Evolutionary conservation across 2,888 invertebrate species (phyloP).

Genomic region (Nomada lathburiana): DNA sequence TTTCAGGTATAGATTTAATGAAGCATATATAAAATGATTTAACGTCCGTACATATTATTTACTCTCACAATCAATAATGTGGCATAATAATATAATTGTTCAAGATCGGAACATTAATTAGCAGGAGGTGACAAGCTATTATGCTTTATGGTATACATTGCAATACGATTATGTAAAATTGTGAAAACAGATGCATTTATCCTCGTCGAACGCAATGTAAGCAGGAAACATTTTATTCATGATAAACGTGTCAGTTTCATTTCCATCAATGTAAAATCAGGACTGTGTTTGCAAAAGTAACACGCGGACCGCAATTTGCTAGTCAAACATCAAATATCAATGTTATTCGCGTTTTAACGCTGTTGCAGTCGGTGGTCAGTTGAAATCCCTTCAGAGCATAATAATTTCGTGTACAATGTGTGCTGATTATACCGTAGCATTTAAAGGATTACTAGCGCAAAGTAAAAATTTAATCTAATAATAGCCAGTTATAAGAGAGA

Average conservation of each 20-base stretch:
- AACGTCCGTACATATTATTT: too few relatives aligned
- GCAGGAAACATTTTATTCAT: slow-evolving; percentile 32
- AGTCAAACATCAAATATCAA: slow-evolving; percentile 30
- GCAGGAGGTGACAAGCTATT: too few relatives aligned
- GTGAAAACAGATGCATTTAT: slow-evolving; percentile 31
- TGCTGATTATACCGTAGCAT: background rate
- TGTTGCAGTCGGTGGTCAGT: background rate
- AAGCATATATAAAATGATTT: too few relatives aligned
- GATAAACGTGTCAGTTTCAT: slow-evolving; percentile 29
- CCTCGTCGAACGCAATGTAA: slow-evolving; percentile 4
- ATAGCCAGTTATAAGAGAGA: too few relatives aligned
- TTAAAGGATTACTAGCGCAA: too few relatives aligned
- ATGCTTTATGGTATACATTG: too few relatives aligned
- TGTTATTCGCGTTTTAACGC: slow-evolving; percentile 12
- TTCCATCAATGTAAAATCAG: slow-evolving; percentile 22
- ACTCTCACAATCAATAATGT: background rate
- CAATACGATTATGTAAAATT: background rate
- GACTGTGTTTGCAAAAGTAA: slow-evolving; percentile 19
- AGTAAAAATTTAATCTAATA: too few relatives aligned
- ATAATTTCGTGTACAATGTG: background rate
- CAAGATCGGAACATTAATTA: background rate
- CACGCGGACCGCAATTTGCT: slow-evolving; percentile 2
- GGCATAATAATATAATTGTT: background rate
- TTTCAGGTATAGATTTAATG: too few relatives aligned
- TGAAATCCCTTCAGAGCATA: background rate